Conservation (phyloP, 2,888 invertebrate species). For the Minunthozetes semirufus region DNA sequence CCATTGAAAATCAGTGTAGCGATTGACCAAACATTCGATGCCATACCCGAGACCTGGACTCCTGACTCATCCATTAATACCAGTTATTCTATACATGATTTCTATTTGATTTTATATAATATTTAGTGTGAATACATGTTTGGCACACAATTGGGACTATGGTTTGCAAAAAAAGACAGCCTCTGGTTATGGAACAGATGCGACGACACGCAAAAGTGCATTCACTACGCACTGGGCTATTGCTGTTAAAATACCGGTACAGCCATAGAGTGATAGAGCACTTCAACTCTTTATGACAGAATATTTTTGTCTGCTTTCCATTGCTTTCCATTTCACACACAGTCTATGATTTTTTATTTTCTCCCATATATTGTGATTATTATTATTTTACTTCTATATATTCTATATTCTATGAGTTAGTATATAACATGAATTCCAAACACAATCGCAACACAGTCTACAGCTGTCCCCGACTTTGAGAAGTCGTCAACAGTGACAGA, state of each 20-base stretch:
- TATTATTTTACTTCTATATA: too few relatives aligned
- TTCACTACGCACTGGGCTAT: background rate
- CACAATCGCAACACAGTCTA: background rate
- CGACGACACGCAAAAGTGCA: slow-evolving; percentile 1
- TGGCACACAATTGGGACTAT: background rate
- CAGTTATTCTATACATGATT: background rate
- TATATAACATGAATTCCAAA: slow-evolving; percentile 12
- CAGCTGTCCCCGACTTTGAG: slow-evolving; percentile 13
- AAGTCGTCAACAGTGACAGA: slow-evolving; percentile 26
- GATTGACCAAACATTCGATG: slow-evolving; percentile 8
- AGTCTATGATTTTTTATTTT: slow-evolving; percentile 17
- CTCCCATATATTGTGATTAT: background rate
- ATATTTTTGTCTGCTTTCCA: background rate
- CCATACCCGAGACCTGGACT: background rate
- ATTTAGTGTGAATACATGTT: background rate
- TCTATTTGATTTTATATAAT: slow-evolving; percentile 9
- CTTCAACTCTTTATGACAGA: slow-evolving; percentile 25
- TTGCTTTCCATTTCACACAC: background rate
- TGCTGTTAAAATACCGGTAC: background rate
- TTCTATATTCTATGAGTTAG: background rate
- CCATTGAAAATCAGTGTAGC: slow-evolving; percentile 18
- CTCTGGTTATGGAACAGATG: slow-evolving; percentile 17
- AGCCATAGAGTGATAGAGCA: slow-evolving; percentile 1
- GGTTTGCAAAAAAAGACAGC: background rate
- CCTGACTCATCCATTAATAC: slow-evolving; percentile 13